phyloP scores from a whole-genome alignment of 2,797 vertebrate genomes.

The Sciurus vulgaris region DNA sequence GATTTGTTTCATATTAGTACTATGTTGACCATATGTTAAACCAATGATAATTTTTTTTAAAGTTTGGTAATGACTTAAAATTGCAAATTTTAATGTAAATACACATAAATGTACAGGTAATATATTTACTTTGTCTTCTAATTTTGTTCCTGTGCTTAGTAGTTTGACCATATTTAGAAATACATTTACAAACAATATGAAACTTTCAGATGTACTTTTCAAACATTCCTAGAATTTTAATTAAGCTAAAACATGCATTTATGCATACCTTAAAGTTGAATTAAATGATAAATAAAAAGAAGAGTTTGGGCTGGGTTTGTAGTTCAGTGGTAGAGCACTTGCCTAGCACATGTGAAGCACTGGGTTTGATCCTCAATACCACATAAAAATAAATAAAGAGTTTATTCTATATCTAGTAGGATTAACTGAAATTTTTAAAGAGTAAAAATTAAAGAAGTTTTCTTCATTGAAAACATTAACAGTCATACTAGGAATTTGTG shows the following conservation, averaged over 20 bases:
- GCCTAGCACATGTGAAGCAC: too few relatives aligned
- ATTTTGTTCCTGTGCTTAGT: slow-evolving; percentile 13
- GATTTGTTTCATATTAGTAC: background rate
- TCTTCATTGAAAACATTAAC: slow-evolving; percentile 47
- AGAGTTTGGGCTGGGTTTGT: background rate
- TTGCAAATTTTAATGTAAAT: slow-evolving; percentile 40
- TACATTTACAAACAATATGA: slow-evolving; percentile 40
- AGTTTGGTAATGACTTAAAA: slow-evolving; percentile 47
- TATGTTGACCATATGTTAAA: background rate
- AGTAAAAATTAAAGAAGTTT: slow-evolving; percentile 13
- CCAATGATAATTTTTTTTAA: background rate
- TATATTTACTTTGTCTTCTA: slow-evolving; percentile 28
- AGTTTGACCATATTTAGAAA: slow-evolving; percentile 47
- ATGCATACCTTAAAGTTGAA: background rate
- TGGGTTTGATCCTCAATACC: too few relatives aligned
- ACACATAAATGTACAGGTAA: slow-evolving; percentile 5
- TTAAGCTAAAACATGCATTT: background rate
- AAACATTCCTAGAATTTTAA: slow-evolving; percentile 41
- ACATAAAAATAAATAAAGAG: too few relatives aligned
- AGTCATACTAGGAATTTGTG: slow-evolving; percentile 27
- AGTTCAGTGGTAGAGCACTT: too few relatives aligned
- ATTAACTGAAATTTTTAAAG: slow-evolving; percentile 36
- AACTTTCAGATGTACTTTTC: slow-evolving; percentile 55
- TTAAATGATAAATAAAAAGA: slow-evolving; percentile 18
- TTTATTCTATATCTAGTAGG: background rate